These are phyloP conservation scores for Axis porcinus DNA, from an alignment of 2,113 vertebrate genomes.

Conservation along the genomic window DNA sequence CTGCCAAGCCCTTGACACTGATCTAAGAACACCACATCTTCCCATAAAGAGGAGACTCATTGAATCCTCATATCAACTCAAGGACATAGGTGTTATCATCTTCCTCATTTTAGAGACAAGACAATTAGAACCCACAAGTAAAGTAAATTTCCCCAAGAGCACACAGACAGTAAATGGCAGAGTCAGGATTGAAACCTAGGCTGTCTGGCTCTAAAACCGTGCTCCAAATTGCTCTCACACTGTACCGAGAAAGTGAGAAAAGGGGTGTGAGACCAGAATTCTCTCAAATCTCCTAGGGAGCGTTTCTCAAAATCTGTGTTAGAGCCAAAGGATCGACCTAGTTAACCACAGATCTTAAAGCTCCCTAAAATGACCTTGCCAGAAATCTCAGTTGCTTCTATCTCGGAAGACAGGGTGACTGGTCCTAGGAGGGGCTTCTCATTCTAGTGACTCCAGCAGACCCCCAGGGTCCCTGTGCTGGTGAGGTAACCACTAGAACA, in stretches of 20 bases:
- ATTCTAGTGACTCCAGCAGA: background rate
- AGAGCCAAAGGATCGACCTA: background rate
- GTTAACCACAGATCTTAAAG: background rate
- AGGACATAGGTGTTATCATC: background rate
- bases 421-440: background rate
- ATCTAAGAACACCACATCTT: background rate
- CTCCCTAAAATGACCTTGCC: background rate
- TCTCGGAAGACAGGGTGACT: background rate
- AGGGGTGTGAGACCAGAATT: background rate
- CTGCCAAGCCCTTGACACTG: background rate
- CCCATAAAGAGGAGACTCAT: background rate
- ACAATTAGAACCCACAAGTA: background rate
- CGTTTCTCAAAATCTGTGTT: background rate
- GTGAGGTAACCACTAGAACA: background rate
- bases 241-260: background rate
- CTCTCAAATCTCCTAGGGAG: background rate
- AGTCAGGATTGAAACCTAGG: background rate
- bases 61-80: background rate
- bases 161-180: background rate
- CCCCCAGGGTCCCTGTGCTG: background rate
- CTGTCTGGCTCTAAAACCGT: background rate
- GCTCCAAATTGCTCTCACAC: background rate
- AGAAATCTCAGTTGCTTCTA: background rate
- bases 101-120: background rate
- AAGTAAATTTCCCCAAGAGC: background rate